Base-by-base conservation (phyloP, 2,113 vertebrate genomes). In the Pseudopipra pipra region DNA sequence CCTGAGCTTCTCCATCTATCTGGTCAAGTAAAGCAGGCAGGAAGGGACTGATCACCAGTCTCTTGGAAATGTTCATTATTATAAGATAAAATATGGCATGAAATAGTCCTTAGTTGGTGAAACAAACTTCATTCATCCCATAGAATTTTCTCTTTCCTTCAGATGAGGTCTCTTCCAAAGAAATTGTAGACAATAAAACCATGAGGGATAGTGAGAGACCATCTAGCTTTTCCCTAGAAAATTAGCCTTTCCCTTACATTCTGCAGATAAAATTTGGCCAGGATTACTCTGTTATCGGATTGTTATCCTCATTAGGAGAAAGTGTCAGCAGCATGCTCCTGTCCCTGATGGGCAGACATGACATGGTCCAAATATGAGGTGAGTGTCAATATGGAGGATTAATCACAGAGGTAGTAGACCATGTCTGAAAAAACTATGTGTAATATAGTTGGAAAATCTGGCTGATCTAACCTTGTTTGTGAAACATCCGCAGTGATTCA, bases 381-480 rank as follows among this genome's bases (percentile, higher is more conserved):
- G 75, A 90, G 76, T 61, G 92, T 90, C 93, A 94, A 17, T 54
- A 59, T 47, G 56, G 56, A 82, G 72, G 79, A 94, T 95, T 95
- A 94, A 70, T 65, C 6, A 4, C 49, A 72, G 76, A 85, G 61
- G 79, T 82, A 78, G 86, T 21, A 93, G 83, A 84, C 44, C 56
- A 33, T 68, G 80, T 68, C 95, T 94, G 90, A 93, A 95, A 91
- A 94, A 91, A 68, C 65, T 80, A 12, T 65, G 68, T 92, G 82
- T 86, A 74, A 89, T 90, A 61, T 43, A 81, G 55, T 71, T 90
- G 85, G 95, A 94, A 95, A 94, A 84, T 89, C 92, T 93, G 85
- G 88, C 95, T 92, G 92, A 94, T 90, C 71, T 83, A 49, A 44
- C 61, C 68, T 92, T 93, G 72, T 92, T 95, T 96, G 82, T 94